Base-by-base conservation (phyloP, 2,113 vertebrate genomes). In the Apodemus sylvaticus region DNA sequence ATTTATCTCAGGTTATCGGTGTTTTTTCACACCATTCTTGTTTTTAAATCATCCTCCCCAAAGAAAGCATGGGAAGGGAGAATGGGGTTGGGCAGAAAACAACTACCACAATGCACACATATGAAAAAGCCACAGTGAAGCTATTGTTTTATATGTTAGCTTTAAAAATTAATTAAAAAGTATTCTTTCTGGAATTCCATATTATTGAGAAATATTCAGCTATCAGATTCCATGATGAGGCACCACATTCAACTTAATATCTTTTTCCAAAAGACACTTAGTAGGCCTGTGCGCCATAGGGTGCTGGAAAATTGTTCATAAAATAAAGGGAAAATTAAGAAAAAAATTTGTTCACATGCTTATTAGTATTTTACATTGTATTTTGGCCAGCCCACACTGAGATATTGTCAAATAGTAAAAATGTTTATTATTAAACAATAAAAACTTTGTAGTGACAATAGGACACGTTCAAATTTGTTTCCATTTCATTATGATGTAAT, bases 401-500 rank as follows among this genome's bases (percentile, higher is more conserved):
- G 9, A 76, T 64, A 64, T 29, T 45, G 2, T 45, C 26, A 79
- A 22, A 68, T 82, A 71, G 45, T 64, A 89, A 8, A 90, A 66
- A 91, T 29, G 9, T n/a, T 86, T 64, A 79, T 77, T 39, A n/a
- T 68, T 68, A 51, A 78, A 81, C 60, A 64, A 13, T 66, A n/a
- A 93, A 90, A 82, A 4, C 16, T 45, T 62, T 8, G 78, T 7
- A 12, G 24, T 70, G 45, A 86, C 45, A 91, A 94, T n/a, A 81
- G 91, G 87, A 86, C 53, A 29, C 19, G 34, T 42, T 90, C 92
- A 22, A 86, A 86, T 86, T 90, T 39, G 58, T 93, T 96, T 90
- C 83, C 7, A 62, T 51, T 90, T 20, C 13, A 1, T 62, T 91
- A 11, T 85, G 55, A 73, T 90, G 88, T 93, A 58, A 31, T 4